These are phyloP conservation scores for Athene cunicularia DNA, from an alignment of 2,113 vertebrate species.

Conservation along the genomic window DNA sequence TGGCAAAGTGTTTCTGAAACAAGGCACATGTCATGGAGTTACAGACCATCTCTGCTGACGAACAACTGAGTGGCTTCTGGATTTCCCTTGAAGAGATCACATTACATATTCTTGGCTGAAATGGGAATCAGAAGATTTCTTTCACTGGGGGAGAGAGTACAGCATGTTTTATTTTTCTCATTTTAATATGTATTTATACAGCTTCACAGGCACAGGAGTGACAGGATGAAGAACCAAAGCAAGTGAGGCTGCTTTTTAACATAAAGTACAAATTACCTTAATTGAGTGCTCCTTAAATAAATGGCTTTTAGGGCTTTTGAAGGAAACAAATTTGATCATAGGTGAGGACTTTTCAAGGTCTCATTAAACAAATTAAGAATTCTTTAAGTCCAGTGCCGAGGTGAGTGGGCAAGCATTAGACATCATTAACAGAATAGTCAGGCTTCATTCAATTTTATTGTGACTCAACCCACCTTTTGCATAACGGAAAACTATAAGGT, in stretches of 20 bases:
- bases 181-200: background rate
- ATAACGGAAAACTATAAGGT: background rate
- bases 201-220: background rate
- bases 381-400: background rate
- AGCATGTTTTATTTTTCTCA: background rate
- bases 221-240: background rate
- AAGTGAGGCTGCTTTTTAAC: background rate
- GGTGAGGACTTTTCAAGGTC: background rate
- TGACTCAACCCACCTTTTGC: background rate
- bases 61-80: background rate
- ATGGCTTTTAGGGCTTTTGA: background rate
- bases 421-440: background rate
- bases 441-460: background rate
- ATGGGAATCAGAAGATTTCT: background rate
- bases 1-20: background rate
- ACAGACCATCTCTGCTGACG: background rate
- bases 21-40: background rate
- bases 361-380: constrained; percentile 39
- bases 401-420: background rate
- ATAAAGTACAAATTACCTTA: background rate
- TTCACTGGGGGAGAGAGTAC: background rate
- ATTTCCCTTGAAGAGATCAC: background rate
- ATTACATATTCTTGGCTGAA: background rate
- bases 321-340: background rate
- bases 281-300: background rate